A percentile compares a stretch with the other conserved stretches of the same genome.
phyloP scores from a whole-genome alignment of 2,888 invertebrate species.

The Tortrix viridana region DNA sequence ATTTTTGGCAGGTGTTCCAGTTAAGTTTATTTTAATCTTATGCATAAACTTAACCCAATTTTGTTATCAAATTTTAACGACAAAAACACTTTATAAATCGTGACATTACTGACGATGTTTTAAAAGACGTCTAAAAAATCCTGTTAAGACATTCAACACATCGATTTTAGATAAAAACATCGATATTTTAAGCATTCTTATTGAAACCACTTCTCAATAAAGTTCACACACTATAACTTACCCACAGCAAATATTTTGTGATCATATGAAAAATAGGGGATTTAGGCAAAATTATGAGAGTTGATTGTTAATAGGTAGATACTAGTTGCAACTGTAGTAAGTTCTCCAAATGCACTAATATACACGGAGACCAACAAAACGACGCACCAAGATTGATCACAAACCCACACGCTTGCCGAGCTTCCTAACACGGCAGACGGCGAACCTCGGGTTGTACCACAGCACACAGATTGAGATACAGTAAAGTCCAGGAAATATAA shows the following conservation, averaged over 20 bases:
- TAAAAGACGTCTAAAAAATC: no score
- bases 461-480: conserved; percentile 14
- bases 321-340: neutral
- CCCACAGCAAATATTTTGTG: no score
- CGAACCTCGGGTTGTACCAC: conserved; percentile 42
- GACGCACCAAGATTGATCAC: conserved; percentile 45
- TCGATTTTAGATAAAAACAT: no score
- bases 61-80: no score
- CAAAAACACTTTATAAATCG: no score
- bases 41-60: neutral
- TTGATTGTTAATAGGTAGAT: neutral
- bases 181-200: no score
- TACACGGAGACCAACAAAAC: neutral
- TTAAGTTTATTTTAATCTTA: conserved; percentile 2
- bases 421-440: conserved; percentile 61
- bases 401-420: conserved; percentile 52
- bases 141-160: no score
- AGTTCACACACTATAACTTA: no score
- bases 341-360: neutral
- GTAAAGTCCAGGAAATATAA: neutral
- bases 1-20: conserved; percentile 18
- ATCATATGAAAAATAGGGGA: no score
- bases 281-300: no score
- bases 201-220: no score
- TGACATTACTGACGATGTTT: no score